Conservation (phyloP, 2,113 vertebrate species). For the Xenopus laevis region DNA sequence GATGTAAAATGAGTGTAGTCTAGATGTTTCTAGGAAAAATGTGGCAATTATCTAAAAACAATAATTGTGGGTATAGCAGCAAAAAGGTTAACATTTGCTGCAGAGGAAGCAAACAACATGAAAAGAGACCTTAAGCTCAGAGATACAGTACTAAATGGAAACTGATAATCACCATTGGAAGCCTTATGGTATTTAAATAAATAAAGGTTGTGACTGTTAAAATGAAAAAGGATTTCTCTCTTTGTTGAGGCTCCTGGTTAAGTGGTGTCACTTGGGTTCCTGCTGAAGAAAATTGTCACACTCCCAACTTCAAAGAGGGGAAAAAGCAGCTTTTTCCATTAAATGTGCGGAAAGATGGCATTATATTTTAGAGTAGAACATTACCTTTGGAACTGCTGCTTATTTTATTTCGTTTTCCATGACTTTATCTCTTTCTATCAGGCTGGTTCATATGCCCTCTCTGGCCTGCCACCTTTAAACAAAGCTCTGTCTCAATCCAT, state of each 20-base stretch:
- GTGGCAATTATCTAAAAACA: no score
- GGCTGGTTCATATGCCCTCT: not conserved
- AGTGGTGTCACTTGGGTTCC: slow-evolving; percentile 3
- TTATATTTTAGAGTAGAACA: slow-evolving; percentile 3
- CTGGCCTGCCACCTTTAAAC: not conserved
- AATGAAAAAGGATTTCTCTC: slow-evolving; percentile 8
- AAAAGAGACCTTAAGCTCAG: not conserved
- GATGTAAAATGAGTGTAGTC: no score
- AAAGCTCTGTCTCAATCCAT: not conserved
- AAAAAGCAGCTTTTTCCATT: not conserved
- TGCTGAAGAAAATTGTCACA: slow-evolving; percentile 1
- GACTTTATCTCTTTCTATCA: slow-evolving; percentile 8
- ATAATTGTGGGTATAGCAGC: no score
- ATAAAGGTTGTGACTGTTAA: not conserved
- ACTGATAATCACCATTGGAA: not conserved
- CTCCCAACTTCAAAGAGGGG: slow-evolving; percentile 13
- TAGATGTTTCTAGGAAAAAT: no score
- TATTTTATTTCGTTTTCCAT: not conserved
- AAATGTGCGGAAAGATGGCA: not conserved
- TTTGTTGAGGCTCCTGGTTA: not conserved
- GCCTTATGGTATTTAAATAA: not conserved
- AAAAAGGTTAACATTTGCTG: no score
- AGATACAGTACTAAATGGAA: not conserved
- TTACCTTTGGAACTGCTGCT: no score
- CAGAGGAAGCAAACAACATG: not conserved